Percentiles rank a stretch among this genome's conserved stretches.
Evolutionary conservation across 23 tunicate species (phyloP).

Genomic region (Clavelina lepadiformis): DNA sequence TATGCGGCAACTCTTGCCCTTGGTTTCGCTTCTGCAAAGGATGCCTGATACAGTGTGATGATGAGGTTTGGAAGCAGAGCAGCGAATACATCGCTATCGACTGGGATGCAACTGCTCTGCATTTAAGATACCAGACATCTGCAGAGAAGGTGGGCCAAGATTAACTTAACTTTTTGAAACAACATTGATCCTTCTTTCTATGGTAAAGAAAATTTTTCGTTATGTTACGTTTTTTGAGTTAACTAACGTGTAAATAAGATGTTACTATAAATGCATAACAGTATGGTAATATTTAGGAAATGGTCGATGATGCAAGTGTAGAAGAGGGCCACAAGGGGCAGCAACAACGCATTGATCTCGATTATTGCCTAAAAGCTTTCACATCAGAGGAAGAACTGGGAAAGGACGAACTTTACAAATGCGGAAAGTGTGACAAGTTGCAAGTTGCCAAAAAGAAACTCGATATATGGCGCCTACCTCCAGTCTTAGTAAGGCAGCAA

Average conservation of each 20-base stretch:
- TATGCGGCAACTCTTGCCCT: slow-evolving; percentile 84
- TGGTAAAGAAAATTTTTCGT: no score
- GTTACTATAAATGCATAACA: no score
- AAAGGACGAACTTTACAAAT: slow-evolving; percentile 65
- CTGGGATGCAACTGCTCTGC: slow-evolving; percentile 96
- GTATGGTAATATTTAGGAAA: slow-evolving; percentile 12
- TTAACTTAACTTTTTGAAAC: no score
- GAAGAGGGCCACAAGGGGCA: slow-evolving; percentile 61
- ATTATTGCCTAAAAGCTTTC: slow-evolving; percentile 74
- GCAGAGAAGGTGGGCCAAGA: slow-evolving; percentile 55
- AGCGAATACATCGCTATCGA: slow-evolving; percentile 78
- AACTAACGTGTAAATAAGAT: no score
- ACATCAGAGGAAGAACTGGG: slow-evolving; percentile 85
- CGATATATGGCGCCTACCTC: slow-evolving; percentile 94
- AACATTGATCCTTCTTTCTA: no score
- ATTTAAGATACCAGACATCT: slow-evolving; percentile 83
- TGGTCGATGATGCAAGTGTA: slow-evolving; percentile 46
- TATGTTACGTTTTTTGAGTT: no score
- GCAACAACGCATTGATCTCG: slow-evolving; percentile 54
- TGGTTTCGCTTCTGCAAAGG: slow-evolving; percentile 84
- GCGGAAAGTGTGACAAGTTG: slow-evolving; percentile 81
- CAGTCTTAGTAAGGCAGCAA: slow-evolving; percentile 64
- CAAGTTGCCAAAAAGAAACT: slow-evolving; percentile 90
- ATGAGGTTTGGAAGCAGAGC: slow-evolving; percentile 40
- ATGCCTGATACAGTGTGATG: slow-evolving; percentile 61